phyloP scores from a whole-genome alignment of 2,113 vertebrate species.

The Lipophrys pholis region DNA sequence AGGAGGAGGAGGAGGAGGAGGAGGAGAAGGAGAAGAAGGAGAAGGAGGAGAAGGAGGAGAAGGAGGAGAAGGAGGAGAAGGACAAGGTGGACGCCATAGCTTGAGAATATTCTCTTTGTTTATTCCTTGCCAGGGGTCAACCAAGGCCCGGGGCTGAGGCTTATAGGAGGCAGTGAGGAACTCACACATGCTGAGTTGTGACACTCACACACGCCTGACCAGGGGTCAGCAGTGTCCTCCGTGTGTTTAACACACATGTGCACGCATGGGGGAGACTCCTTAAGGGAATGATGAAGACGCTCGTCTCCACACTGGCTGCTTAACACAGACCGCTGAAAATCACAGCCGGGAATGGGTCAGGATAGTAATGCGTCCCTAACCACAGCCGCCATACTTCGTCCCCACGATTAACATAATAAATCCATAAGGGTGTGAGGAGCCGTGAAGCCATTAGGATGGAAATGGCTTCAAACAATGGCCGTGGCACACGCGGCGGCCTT shows the following conservation, averaged over 20 bases:
- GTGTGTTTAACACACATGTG: conserved; percentile 10
- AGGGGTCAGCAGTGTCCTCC: conserved; percentile 49
- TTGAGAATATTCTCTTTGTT: conserved; percentile 55
- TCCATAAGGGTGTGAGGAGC: conserved; percentile 41
- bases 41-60: conserved; percentile 38
- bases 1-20: conserved; percentile 40
- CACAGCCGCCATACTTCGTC: conserved; percentile 13
- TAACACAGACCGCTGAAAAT: conserved; percentile 42
- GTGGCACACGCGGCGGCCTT: conserved; percentile 23
- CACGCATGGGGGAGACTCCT: conserved; percentile 16
- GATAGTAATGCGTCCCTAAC: conserved; percentile 41
- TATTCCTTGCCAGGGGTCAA: conserved; percentile 68
- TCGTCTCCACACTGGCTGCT: conserved; percentile 23
- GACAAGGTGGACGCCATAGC: conserved; percentile 26
- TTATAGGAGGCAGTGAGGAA: conserved; percentile 22
- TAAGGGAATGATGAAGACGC: conserved; percentile 50
- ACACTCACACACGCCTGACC: conserved; percentile 12
- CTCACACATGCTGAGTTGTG: conserved; percentile 13
- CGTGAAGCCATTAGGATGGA: conserved; percentile 29
- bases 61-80: not conserved
- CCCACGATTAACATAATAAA: conserved; percentile 59
- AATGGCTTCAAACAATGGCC: conserved; percentile 53
- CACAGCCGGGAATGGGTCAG: conserved; percentile 18
- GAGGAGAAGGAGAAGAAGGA: too few species aligned
- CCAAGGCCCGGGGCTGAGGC: conserved; percentile 52